A percentile compares a stretch with the other conserved stretches of the same genome.
These are phyloP conservation scores for Marronus borbonicus DNA, from an alignment of 2,888 invertebrate genomes.

Conservation along the genomic window DNA sequence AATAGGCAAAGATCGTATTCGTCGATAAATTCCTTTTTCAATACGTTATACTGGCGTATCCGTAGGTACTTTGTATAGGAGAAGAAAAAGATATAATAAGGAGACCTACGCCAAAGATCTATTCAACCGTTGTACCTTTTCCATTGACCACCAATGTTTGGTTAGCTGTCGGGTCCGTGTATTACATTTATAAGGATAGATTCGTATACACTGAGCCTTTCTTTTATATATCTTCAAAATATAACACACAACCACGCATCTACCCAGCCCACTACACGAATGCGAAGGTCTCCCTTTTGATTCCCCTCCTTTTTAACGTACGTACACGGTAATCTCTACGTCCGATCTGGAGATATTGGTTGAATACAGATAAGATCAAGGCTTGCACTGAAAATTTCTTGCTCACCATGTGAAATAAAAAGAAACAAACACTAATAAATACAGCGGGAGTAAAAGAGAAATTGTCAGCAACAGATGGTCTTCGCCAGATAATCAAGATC, in stretches of 20 bases:
- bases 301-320: background rate
- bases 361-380: constrained; percentile 4
- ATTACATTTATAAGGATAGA: constrained; percentile 13
- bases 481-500: background rate
- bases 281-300: background rate
- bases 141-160: constrained; percentile 36
- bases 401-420: too few species aligned
- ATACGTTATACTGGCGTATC: too few species aligned
- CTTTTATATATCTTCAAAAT: constrained; percentile 1
- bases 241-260: too few species aligned
- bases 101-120: background rate
- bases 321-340: background rate
- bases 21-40: background rate
- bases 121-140: background rate
- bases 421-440: too few species aligned
- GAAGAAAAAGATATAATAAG: background rate
- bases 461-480: too few species aligned
- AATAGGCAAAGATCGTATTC: constrained; percentile 15
- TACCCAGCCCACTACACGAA: background rate
- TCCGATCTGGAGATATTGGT: background rate
- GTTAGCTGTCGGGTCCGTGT: constrained; percentile 26
- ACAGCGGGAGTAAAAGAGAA: too few species aligned
- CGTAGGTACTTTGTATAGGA: background rate
- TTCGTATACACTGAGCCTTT: background rate
- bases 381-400: too few species aligned